Conservation (phyloP, 2,888 invertebrate genomes). For the Chesias legatella region DNA sequence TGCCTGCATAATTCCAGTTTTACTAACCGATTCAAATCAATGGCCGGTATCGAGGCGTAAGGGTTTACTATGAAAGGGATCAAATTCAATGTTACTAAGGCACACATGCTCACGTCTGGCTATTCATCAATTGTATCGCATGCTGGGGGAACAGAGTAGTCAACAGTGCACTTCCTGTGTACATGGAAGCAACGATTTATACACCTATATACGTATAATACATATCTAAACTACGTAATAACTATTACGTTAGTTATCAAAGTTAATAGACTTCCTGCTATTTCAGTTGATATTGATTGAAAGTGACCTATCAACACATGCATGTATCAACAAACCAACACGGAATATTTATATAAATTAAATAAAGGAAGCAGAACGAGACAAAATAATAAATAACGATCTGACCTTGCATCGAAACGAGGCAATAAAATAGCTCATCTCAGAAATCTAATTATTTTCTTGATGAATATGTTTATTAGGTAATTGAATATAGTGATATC, state of each 20-base stretch:
- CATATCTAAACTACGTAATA: slow-evolving; percentile 1
- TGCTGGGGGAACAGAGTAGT: slow-evolving; percentile 66
- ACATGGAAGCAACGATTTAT: slow-evolving; percentile 37
- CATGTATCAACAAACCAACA: neutral
- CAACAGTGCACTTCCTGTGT: slow-evolving; percentile 64
- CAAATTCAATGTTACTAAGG: slow-evolving; percentile 70
- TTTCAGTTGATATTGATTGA: slow-evolving; percentile 21
- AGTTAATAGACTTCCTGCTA: slow-evolving; percentile 33
- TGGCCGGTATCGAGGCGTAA: slow-evolving; percentile 57
- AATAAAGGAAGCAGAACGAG: slow-evolving; percentile 25
- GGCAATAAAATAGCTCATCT: slow-evolving; percentile 20
- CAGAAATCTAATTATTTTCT: slow-evolving; percentile 10
- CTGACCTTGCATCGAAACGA: slow-evolving; percentile 27
- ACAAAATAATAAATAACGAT: slow-evolving; percentile 20
- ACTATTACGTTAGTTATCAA: slow-evolving; percentile 17
- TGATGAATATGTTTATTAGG: neutral
- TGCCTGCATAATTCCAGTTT: too few species aligned
- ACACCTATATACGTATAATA: slow-evolving; percentile 20
- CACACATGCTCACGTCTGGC: slow-evolving; percentile 66
- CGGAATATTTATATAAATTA: slow-evolving; percentile 13
- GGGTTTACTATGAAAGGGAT: slow-evolving; percentile 69
- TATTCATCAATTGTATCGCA: slow-evolving; percentile 72
- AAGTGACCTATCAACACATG: slow-evolving; percentile 18
- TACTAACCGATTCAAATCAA: slow-evolving; percentile 73
- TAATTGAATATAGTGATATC: slow-evolving; percentile 20